Evolutionary conservation across 2,113 vertebrate genomes (phyloP).

Genomic region (Podiceps cristatus): DNA sequence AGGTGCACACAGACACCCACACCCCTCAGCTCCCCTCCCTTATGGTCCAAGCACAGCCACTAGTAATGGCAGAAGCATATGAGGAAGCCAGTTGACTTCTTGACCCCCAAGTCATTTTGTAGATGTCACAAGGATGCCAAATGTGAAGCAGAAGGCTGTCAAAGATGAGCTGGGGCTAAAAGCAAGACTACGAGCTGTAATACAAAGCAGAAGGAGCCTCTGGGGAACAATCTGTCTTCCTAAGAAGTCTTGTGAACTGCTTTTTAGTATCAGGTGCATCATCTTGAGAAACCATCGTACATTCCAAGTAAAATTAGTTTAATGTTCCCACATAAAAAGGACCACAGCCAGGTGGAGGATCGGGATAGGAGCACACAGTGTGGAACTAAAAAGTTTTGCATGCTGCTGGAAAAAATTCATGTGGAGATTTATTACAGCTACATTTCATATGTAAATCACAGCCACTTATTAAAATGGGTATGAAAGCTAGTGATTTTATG

Average conservation of each 20-base stretch:
- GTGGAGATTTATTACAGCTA: slow-evolving; percentile 78
- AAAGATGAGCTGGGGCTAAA: slow-evolving; percentile 79
- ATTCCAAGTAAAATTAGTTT: slow-evolving; percentile 95
- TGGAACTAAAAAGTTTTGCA: slow-evolving; percentile 94
- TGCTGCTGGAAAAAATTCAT: slow-evolving; percentile 84
- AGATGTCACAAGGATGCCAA: slow-evolving; percentile 85
- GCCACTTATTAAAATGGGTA: slow-evolving; percentile 73
- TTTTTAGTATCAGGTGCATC: slow-evolving; percentile 98
- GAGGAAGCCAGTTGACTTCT: slow-evolving; percentile 80
- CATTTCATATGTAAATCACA: slow-evolving; percentile 82
- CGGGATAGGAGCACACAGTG: slow-evolving; percentile 79
- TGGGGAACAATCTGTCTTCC: slow-evolving; percentile 88
- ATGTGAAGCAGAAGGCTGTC: slow-evolving; percentile 85
- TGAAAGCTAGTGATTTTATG: slow-evolving; percentile 65
- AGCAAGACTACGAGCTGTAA: slow-evolving; percentile 80
- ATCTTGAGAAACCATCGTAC: slow-evolving; percentile 97
- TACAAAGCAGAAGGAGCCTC: slow-evolving; percentile 84
- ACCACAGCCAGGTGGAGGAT: slow-evolving; percentile 87
- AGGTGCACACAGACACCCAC: background rate
- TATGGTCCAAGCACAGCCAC: background rate
- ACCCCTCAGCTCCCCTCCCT: background rate
- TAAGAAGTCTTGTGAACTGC: slow-evolving; percentile 88
- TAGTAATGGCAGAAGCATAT: slow-evolving; percentile 84
- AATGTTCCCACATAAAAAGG: slow-evolving; percentile 92
- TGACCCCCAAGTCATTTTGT: slow-evolving; percentile 80